A percentile compares a stretch with the other conserved stretches of the same genome.
Evolutionary conservation across 2,888 invertebrate genomes (phyloP).

Genomic region (Hedya salicella): DNA sequence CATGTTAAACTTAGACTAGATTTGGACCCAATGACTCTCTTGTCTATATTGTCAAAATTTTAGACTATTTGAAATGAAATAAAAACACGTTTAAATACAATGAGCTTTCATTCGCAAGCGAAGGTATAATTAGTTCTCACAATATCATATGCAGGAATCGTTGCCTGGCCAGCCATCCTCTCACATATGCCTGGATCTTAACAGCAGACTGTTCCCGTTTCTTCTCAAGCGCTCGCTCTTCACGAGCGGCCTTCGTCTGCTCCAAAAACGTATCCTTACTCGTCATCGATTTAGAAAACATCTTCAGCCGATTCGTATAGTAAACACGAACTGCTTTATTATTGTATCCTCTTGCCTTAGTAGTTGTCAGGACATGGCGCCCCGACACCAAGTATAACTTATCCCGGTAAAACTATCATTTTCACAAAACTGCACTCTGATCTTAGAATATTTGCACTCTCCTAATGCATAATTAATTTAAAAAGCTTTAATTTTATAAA

Average conservation of each 20-base stretch:
- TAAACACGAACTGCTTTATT: constrained; percentile 56
- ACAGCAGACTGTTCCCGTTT: constrained; percentile 90
- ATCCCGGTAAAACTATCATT: constrained; percentile 44
- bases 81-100: no score
- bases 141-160: constrained; percentile 87
- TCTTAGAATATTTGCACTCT: constrained; percentile 30
- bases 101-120: no score
- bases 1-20: no score
- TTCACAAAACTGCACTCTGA: constrained; percentile 39
- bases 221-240: constrained; percentile 94
- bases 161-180: constrained; percentile 90
- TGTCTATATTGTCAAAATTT: no score
- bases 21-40: no score
- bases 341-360: constrained; percentile 53
- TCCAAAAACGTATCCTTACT: constrained; percentile 93
- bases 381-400: constrained; percentile 47
- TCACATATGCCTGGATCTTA: constrained; percentile 89
- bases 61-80: no score
- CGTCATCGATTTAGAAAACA: constrained; percentile 79
- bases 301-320: constrained; percentile 56
- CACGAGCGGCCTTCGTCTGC: constrained; percentile 95
- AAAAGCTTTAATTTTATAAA: constrained; percentile 32
- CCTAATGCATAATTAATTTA: constrained; percentile 19
- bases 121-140: constrained; percentile 81
- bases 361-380: constrained; percentile 61